phyloP scores from a whole-genome alignment of 1,140 invertebrate genomes.

The Copidosoma floridanum region DNA sequence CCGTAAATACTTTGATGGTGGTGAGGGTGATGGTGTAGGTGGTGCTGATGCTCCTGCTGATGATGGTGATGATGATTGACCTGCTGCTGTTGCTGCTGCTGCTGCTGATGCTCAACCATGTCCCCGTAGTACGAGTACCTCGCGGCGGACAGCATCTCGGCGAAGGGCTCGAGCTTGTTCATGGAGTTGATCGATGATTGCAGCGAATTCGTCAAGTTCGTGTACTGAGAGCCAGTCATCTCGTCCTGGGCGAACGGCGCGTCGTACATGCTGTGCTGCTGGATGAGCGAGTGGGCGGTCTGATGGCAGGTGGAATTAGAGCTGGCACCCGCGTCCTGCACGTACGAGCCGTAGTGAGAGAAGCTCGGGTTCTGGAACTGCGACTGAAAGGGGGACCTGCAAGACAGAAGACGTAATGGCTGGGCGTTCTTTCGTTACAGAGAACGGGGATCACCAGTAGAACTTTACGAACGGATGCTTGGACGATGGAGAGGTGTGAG shows the following conservation, averaged over 20 bases:
- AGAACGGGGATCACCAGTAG: no score
- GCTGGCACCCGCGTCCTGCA: constrained; percentile 31
- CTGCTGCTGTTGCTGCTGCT: constrained; percentile 18
- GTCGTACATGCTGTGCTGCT: constrained; percentile 35
- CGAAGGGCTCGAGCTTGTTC: constrained; percentile 69
- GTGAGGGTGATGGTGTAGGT: constrained; percentile 30
- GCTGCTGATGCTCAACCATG: constrained; percentile 42
- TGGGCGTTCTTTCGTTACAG: no score
- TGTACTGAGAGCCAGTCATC: constrained; percentile 48
- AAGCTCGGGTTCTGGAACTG: constrained; percentile 38
- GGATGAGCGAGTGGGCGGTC: constrained; percentile 16
- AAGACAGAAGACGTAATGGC: neutral
- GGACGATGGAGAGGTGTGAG: no score
- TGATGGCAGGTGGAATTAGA: constrained; percentile 22
- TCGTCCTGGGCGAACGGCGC: constrained; percentile 47
- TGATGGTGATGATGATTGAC: neutral
- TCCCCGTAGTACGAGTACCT: constrained; percentile 60
- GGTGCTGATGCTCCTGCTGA: constrained; percentile 7
- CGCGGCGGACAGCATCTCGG: constrained; percentile 64
- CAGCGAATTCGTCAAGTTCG: constrained; percentile 51
- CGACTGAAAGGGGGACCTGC: constrained; percentile 42
- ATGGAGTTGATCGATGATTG: constrained; percentile 50
- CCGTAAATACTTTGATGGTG: constrained; percentile 37
- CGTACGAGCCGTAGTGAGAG: constrained; percentile 43
- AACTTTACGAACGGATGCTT: no score